Evolutionary conservation across 1,140 invertebrate genomes (phyloP), one percentile per base, ranked within the genome.

Genomic region (Harlomillsia oculata): DNA sequence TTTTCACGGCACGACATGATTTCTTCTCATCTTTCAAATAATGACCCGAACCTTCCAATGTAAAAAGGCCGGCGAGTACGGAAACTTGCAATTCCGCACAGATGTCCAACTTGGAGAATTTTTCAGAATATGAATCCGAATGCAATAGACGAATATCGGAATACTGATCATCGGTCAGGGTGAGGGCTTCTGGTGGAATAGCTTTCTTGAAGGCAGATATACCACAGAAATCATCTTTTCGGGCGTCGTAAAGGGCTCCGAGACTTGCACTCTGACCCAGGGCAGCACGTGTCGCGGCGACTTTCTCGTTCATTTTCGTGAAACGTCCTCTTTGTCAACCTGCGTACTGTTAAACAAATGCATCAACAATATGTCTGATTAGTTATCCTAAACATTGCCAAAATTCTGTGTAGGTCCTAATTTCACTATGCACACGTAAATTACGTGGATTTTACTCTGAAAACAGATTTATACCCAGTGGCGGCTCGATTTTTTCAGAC

Each of bases 61-160:
- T 34, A 11, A 58, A 44, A 2, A 58, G 40, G 8, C 56, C 56
- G 2, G 28, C 6, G 9, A 52, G 18, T 14, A 58, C 41, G n/a
- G 5, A 11, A 11, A 53, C 40, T 45, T 51, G 18, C 16, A 58
- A 30, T 36, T 58, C 56, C 6, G 56, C 37, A 2, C 16, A 44
- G 5, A 58, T 41, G n/a, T 58, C 26, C 9, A 59, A 26, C 32
- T 59, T 46, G n/a, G 18, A 28, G 16, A 59, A 59, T 36, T 59
- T 59, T 29, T 52, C 49, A 2, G 13, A 5, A 32, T 40, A 28
- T 14, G 25, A 39, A 34, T 59, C 56, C 6, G 2, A 16, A n/a
- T 45, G 30, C 2, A 59, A 3, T 2, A 53, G 32, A 1, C 30
- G 29, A 21, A 53, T 53, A 32, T 59, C 51, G 2, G 40, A 40